These are phyloP conservation scores for Acrocephalus scirpaceus DNA, from an alignment of 2,797 vertebrate genomes.

Conservation along the genomic window DNA sequence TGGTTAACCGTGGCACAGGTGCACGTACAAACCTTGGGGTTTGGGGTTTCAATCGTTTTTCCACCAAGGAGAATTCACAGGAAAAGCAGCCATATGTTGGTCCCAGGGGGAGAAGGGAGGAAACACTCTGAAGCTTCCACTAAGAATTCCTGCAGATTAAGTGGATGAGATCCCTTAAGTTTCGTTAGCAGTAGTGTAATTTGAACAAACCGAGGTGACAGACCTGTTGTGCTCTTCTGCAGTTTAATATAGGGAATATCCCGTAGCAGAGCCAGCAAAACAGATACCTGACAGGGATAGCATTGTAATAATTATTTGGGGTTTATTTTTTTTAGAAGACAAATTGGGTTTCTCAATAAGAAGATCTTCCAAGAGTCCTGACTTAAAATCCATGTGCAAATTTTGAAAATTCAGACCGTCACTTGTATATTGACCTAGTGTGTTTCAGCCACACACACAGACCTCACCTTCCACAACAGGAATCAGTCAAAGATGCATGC, in stretches of 20 bases:
- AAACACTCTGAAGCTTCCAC: background rate
- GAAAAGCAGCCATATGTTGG: background rate
- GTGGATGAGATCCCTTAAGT: accelerated
- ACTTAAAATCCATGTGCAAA: background rate
- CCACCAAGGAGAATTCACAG: background rate
- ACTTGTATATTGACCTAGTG: background rate
- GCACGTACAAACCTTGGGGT: accelerated
- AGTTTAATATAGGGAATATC: background rate
- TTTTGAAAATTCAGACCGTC: background rate
- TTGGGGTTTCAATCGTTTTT: background rate
- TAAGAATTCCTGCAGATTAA: background rate
- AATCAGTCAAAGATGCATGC: background rate
- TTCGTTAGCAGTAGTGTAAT: accelerated
- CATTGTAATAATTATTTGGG: background rate
- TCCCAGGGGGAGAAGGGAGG: background rate
- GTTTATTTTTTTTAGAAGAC: background rate
- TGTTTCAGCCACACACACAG: background rate
- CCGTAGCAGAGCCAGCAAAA: background rate
- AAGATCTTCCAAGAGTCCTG: background rate
- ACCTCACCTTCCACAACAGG: background rate
- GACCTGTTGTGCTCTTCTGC: background rate
- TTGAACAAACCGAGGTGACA: background rate
- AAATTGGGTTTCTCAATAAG: background rate
- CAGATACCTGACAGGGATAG: background rate
- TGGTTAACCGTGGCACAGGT: background rate